Evolutionary conservation across 1,140 invertebrate species (phyloP), one percentile per base, ranked within the genome.

Genomic region (Liolophura sinensis): DNA sequence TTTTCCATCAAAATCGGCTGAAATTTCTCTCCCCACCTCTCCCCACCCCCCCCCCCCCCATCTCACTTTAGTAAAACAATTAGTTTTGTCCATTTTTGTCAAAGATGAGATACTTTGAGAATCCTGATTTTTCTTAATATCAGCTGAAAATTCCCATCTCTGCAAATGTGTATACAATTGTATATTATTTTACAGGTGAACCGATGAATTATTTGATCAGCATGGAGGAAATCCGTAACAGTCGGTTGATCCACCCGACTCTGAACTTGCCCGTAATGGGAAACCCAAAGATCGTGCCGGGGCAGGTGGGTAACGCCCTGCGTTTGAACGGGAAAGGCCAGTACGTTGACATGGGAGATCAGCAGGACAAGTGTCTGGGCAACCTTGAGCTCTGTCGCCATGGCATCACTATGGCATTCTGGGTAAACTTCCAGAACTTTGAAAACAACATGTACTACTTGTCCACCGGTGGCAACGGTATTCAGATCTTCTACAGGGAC

Each of bases 351-450:
- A 51, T 82, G 20, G 80, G 78, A 12, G 52, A 68, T 9, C 75
- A 70, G 18, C 16, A 47, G 0, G 67, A 74, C n/a, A 69, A 69
- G 12, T 84, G 82, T 59, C 67, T 83, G 16, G 79, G 77, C 14
- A 82, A 82, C 64, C 60, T 83, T 16, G 71, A 67, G 15, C 24
- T 68, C 22, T 84, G 82, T 68, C 22, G 25, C 0, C 76, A 78
- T 62, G 82, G 82, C 6, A 71, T 82, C 20, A 82, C 81, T 0
- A 67, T 82, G 7, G 77, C 79, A 4, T 69, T 78, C 0, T 84
- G 81, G 78, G 64, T 82, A 51, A 79, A 81, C 15, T 75, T 78
- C 24, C 51, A 70, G 27, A 57, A 65, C 3, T 75, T 73, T 62
- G 58, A 73, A 56, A 70, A 78, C 64, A 77, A 82, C 61, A 78